Base-by-base conservation (phyloP, 92 coral and sea anemone species). In the Montipora capitata region DNA sequence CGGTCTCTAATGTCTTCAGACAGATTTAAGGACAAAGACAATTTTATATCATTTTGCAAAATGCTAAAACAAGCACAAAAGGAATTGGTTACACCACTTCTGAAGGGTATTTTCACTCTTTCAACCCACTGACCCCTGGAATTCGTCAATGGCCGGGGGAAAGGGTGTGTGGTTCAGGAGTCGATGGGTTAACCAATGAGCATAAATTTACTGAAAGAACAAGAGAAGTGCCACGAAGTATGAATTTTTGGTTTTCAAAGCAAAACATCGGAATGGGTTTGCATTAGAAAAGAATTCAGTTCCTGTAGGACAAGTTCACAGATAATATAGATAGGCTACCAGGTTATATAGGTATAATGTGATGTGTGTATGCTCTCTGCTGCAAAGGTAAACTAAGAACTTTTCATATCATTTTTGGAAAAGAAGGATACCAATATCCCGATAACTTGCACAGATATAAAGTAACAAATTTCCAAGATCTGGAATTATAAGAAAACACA, bases 381-480 rank as follows among this genome's bases (percentile, higher is more conserved):
- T 45, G 10, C 61, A 54, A 54, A 8, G 15, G 61, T 11, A 3
- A 54, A 54, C 10, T 11, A 54, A 54, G 10, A 54, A 12, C 61
- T 12, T 9, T 54, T 7, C 13, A 54, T 54, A 54, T 27, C 13
- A 51, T 63, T 43, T 27, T 27, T 27, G 45, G 14, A 20, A 54
- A 12, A 15, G 3, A 91, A 97, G 99, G 99, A 97, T 97, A 97
- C 99, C 99, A 74, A 94, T 91, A 68, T 97, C 99, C 67, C 86
- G 94, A 67, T 87, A 94, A 41, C 94, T 91, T 75, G 94, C 92
- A 52, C 94, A 87, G 48, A 97, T 86, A 14, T 84, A 86, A 59
- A 97, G 91, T 12, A 97, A 93, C 16, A 96, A 93, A 71, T 97
- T 95, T 61, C 99, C 99, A 74, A 97, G 94, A 79, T 97, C 99